Evolutionary conservation across 2,888 invertebrate species (phyloP), one percentile per base, ranked within the genome.

Genomic region (Mythimna vitellina): DNA sequence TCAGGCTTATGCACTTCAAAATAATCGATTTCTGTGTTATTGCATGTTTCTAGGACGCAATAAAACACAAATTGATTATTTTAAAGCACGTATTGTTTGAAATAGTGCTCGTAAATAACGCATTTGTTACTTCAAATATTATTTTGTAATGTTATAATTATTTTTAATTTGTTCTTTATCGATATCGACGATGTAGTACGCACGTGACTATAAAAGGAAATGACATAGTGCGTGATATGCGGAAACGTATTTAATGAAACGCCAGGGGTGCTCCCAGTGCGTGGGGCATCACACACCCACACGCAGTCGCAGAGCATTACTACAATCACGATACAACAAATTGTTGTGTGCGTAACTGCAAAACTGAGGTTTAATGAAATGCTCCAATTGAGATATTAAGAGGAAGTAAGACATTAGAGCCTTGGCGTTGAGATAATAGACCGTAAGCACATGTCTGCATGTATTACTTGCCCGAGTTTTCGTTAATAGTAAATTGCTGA

Each of bases 161-260:
- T 46, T 49, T 46, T 60, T 56, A 49, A 78, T 73, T 58, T 14
- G 5, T 14, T 17, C 6, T 67, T 66, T 78, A 87, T 90, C 90
- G 90, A 91, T 87, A 88, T 89, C 88, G 85, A 86, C 80, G 79
- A 58, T 22, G 29, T 46, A 60, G 58, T 53, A 20, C 49, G 73
- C 82, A 82, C 93, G 84, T 83, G 89, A 88, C 94, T 94, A 92
- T 46, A 60, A 91, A 86, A 93, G 95, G 95, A 96, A 96, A 96
- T 96, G 95, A 95, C 96, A 95, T 94, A 95, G 95, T 95, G 95
- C 94, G 96, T 96, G 96, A 96, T 96, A 96, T 94, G 95, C 96
- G 96, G 96, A 96, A 96, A 95, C 93, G 94, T 94, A 95, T 96
- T 95, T 95, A 96, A 96, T 96, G 93, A 95, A 96, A 95, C 92